Percentiles rank a stretch among this genome's conserved stretches.
phyloP scores from a whole-genome alignment of 1,140 invertebrate species.

The Bicyclus anynana region DNA sequence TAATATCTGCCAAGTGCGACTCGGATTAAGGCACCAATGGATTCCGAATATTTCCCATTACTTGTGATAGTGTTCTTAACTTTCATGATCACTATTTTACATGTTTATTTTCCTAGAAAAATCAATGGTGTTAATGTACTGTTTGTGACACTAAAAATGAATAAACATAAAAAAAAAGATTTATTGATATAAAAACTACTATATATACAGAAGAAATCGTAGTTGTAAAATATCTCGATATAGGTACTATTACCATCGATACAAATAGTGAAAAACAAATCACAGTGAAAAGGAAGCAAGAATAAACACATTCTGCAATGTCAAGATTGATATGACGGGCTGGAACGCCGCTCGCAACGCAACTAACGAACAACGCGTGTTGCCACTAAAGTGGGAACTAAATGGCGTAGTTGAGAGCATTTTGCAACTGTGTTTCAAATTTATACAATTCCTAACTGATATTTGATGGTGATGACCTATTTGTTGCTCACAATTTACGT shows the following conservation, averaged over 20 bases:
- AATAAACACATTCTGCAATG: slow-evolving; percentile 1
- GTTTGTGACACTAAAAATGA: no score
- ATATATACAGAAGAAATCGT: no score
- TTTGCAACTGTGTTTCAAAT: slow-evolving; percentile 1
- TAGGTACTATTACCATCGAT: neutral
- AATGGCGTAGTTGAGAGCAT: neutral
- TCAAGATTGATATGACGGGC: slow-evolving; percentile 3
- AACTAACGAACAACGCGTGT: neutral
- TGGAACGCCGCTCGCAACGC: neutral
- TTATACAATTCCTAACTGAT: neutral
- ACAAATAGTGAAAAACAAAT: neutral
- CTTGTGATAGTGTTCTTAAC: no score
- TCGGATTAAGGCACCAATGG: no score
- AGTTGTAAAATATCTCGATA: no score
- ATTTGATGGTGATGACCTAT: neutral
- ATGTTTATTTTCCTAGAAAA: no score
- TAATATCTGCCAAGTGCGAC: no score
- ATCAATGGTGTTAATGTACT: no score
- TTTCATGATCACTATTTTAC: no score
- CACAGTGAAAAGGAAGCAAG: neutral
- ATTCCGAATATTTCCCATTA: no score
- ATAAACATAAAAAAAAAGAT: no score
- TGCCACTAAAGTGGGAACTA: neutral
- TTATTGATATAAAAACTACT: no score
- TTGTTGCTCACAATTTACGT: neutral